Evolutionary conservation across 2,797 vertebrate genomes (phyloP).

Genomic region (Sebastes umbrosus): DNA sequence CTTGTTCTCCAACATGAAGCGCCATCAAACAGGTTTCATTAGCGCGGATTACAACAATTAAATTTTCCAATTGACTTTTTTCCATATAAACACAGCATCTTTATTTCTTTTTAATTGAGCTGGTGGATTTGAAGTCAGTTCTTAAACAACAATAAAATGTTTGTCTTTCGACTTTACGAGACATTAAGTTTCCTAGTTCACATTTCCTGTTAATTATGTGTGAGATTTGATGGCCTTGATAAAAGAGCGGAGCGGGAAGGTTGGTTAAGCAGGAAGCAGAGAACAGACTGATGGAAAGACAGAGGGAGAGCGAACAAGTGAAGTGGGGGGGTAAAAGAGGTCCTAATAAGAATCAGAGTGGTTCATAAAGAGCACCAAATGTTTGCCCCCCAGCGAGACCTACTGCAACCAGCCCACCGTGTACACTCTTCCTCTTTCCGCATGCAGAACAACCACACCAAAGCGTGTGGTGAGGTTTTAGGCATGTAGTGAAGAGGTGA

Average conservation of each 20-base stretch:
- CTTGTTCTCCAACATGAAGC: slow-evolving; percentile 52
- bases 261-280: slow-evolving; percentile 51
- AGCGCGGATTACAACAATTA: slow-evolving; percentile 73
- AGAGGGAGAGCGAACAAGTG: slow-evolving; percentile 31
- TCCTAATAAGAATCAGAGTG: slow-evolving; percentile 71
- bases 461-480: slow-evolving; percentile 57
- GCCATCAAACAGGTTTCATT: slow-evolving; percentile 79
- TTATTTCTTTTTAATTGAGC: slow-evolving; percentile 79
- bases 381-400: slow-evolving; percentile 65
- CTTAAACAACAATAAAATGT: slow-evolving; percentile 79
- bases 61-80: slow-evolving; percentile 81
- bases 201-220: slow-evolving; percentile 82
- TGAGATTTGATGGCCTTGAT: slow-evolving; percentile 81
- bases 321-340: slow-evolving; percentile 7
- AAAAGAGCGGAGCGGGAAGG: slow-evolving; percentile 58
- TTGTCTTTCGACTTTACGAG: slow-evolving; percentile 80
- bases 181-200: slow-evolving; percentile 76
- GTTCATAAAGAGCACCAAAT: slow-evolving; percentile 74
- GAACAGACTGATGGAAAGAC: slow-evolving; percentile 58
- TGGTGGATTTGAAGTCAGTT: slow-evolving; percentile 82
- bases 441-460: slow-evolving; percentile 64
- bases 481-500: slow-evolving; percentile 50
- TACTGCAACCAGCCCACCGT: slow-evolving; percentile 59
- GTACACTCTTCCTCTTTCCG: slow-evolving; percentile 62
- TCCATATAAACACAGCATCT: slow-evolving; percentile 77